phyloP scores from a whole-genome alignment of 2,888 invertebrate genomes.

The Mesoligia furuncula region DNA sequence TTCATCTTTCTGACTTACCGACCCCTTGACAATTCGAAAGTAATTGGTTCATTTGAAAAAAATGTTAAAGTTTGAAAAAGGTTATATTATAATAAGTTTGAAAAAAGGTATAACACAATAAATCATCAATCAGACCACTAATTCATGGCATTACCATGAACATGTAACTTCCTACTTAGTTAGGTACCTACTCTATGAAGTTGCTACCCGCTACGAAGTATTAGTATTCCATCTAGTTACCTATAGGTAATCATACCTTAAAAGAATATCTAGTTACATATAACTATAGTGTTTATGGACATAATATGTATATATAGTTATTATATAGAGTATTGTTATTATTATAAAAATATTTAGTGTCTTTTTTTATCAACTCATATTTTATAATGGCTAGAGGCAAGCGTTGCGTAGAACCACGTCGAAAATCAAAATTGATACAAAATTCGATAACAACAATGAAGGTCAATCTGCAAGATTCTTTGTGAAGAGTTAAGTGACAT shows the following conservation, averaged over 20 bases:
- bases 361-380: not conserved
- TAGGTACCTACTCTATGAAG: not conserved
- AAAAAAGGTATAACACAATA: not conserved
- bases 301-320: not conserved
- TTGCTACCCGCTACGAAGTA: not conserved
- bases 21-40: no score
- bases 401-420: not conserved
- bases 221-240: not conserved
- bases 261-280: no score
- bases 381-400: not conserved
- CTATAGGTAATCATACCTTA: not conserved
- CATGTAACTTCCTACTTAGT: not conserved
- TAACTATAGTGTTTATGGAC: not conserved
- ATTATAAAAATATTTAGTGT: not conserved
- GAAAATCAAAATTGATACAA: not conserved
- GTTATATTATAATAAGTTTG: no score
- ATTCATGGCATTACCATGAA: not conserved
- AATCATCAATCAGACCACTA: not conserved
- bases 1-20: no score
- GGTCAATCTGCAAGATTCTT: not conserved
- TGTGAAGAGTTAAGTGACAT: not conserved
- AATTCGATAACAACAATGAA: not conserved
- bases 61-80: no score
- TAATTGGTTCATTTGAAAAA: no score
- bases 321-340: not conserved